These are phyloP conservation scores for Calidris pygmaea DNA, from an alignment of 2,113 vertebrate genomes.

Conservation along the genomic window DNA sequence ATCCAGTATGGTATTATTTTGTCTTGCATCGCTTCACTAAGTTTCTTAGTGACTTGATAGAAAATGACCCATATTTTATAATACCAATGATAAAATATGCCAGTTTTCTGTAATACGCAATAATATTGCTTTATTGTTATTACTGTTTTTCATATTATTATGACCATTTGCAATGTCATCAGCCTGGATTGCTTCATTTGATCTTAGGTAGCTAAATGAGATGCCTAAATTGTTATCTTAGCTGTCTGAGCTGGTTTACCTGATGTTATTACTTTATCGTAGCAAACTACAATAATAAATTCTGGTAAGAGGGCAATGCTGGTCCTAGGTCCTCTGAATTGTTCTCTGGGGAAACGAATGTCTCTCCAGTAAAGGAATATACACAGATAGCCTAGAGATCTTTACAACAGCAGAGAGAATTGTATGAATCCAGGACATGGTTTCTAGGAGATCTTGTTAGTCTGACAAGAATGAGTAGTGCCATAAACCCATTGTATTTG, in stretches of 20 bases:
- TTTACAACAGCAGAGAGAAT: not conserved
- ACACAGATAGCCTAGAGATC: not conserved
- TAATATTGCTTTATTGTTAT: not conserved
- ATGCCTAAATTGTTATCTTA: constrained; percentile 4
- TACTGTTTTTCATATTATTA: not conserved
- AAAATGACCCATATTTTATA: not conserved
- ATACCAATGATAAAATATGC: not conserved
- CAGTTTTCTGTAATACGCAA: not conserved
- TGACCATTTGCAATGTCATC: not conserved
- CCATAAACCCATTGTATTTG: not conserved
- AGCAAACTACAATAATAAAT: not conserved
- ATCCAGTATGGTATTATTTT: not conserved
- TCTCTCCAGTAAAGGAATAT: not conserved
- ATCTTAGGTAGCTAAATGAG: not conserved
- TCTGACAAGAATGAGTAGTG: not conserved
- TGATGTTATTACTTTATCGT: not conserved
- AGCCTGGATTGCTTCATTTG: not conserved
- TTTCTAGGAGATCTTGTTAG: not conserved
- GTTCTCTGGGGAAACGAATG: not conserved
- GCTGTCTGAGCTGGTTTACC: not conserved
- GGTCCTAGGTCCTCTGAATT: not conserved
- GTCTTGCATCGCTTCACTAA: not conserved
- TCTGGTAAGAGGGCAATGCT: not conserved
- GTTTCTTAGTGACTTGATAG: not conserved
- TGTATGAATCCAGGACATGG: not conserved